Evolutionary conservation across 2,797 vertebrate genomes (phyloP), one percentile per base, ranked within the genome.

Genomic region (Carapus acus): DNA sequence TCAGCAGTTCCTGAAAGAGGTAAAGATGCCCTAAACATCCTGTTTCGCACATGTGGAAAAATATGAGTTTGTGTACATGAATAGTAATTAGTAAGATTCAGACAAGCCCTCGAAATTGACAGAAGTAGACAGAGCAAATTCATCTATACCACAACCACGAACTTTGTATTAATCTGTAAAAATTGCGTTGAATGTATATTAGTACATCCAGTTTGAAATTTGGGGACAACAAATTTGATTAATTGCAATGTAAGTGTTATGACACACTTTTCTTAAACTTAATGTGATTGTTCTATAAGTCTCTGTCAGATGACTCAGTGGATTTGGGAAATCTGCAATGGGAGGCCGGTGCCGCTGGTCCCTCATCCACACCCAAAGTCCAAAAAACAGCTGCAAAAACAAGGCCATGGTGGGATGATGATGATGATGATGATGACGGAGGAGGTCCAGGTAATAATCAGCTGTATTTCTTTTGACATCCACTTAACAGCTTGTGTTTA

Each of bases 1-100:
- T 85, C 92, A 97, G 71, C 87, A 91, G 71, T 98, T 96, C 74
- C 71, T 97, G 78, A 94, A 92, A 74, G 94, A 98, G 92, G 95
- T 97, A 89, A 52, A 58, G 4, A 47, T 41, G 16, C 19, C 4
- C 4, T 27, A 27, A 27, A 4, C 4, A 27, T 27, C 4, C 9
- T 27, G n/a, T 13, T 29, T 3, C 31, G 3, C 19, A n/a, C 17
- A 23, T 3, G 13, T 9, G 9, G 24, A 27, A 27, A 4, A 27
- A 27, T 27, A n/a, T n/a, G n/a, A n/a, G n/a, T n/a, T n/a, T n/a
- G n/a, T n/a, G n/a, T 4, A 27, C 24, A 4, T 27, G 5, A 27
- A 27, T 5, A 27, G 24, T 4, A 9, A 27, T 4, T 9, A 27
- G 24, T n/a, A 27, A 27, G 9, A 27, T 27, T 5, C 9, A 27